These are phyloP conservation scores for Globicephala melas DNA, from an alignment of 2,113 vertebrate species.

Conservation along the genomic window DNA sequence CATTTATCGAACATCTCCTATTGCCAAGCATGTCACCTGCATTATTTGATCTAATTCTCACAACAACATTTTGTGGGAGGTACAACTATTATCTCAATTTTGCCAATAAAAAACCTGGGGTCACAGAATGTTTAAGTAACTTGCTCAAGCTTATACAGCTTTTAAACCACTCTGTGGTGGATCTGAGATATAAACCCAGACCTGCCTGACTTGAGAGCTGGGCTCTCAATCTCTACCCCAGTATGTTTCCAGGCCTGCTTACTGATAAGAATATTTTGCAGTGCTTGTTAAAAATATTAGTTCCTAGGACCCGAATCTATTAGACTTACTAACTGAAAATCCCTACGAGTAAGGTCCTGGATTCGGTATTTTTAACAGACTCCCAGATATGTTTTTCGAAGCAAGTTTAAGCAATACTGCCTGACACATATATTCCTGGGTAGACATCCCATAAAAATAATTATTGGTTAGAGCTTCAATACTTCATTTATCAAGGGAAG, in stretches of 20 bases:
- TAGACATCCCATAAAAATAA: neutral
- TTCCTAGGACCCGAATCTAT: neutral
- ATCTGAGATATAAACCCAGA: neutral
- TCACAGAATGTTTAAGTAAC: neutral
- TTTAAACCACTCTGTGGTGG: neutral
- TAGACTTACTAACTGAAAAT: neutral
- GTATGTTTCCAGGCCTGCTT: neutral
- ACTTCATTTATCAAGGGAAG: neutral
- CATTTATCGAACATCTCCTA: neutral
- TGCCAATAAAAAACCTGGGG: neutral
- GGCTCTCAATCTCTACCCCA: neutral
- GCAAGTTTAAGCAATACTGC: neutral
- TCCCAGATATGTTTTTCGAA: neutral
- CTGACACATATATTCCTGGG: neutral
- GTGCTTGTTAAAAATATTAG: neutral
- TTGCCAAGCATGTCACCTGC: neutral
- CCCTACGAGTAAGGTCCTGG: neutral
- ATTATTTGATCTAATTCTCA: neutral
- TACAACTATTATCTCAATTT: neutral
- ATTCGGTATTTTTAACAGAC: neutral
- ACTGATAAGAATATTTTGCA: neutral
- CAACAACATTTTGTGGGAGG: neutral
- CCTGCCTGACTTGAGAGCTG: neutral
- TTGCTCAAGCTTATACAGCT: neutral
- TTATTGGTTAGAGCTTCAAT: neutral